Base-by-base conservation (phyloP, 2,888 invertebrate species). In the Drosophila barbarae region DNA sequence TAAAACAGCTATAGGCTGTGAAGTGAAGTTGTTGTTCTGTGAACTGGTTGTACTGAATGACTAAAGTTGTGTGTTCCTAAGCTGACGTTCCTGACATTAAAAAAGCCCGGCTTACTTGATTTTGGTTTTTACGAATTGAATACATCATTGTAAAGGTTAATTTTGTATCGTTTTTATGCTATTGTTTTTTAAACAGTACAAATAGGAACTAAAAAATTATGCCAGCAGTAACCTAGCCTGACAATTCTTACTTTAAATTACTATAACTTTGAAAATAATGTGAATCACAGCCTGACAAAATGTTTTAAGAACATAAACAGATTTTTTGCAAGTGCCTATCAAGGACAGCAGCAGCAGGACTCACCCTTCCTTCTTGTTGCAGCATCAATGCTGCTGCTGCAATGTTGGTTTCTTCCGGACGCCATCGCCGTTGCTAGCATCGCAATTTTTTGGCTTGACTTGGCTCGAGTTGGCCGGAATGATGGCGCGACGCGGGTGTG, bases 371-470 rank as follows among this genome's bases (percentile, higher is more conserved):
- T 23, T 23, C 34, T 6, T 23, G 6, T 9, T 30, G 41, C 66
- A 34, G 41, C 66, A 49, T 67, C 71, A 52, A 67, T 61, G 64
- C 39, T 52, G 26, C 26, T 26, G 71, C 39, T 60, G 42, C 41
- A 21, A 42, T 36, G 47, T 28, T 42, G 26, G 28, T 42, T 34
- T 49, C 67, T 71, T 67, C 47, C 59, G 58, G 50, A 49, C 47
- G 36, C 32, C 59, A 32, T 15, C 28, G 39, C 39, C 8, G 39
- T 18, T 6, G 12, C 51, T 65, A 34, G 47, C 64, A 52, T 59
- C 52, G 34, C 64, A 32, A 72, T 46, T 72, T 66, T 66, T 66
- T 42, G 67, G 54, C 66, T 39, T 23, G 41, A 53, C 67, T 61
- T 52, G 67, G 23, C 41, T 52, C 30, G 46, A 47, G 46, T 47